Evolutionary conservation across 1,140 invertebrate species (phyloP), one percentile per base, ranked within the genome.

Genomic region (Drosophila rufa): DNA sequence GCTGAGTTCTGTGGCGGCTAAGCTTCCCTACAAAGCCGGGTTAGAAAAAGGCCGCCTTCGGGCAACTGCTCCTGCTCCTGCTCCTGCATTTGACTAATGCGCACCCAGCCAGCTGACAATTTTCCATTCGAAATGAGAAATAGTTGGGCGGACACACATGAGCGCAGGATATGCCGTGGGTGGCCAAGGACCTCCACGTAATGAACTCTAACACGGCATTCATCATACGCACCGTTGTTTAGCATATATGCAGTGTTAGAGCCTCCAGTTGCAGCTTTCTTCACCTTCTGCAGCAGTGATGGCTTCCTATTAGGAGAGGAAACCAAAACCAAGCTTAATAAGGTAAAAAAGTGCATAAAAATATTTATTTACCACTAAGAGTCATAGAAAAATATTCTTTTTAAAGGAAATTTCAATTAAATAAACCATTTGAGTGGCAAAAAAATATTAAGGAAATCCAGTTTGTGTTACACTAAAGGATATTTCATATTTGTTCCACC

Each of bases 91-190:
- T 89, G 84, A 90, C 84, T 80, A 87, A 89, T 87, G 68, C 68
- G 80, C 76, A 61, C 73, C 65, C 61, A 48, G 60, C 65, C 71
- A 64, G 60, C 76, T 84, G 84, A 89, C 84, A 89, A 84, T 68
- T 82, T 82, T 78, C 74, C 59, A 51, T 57, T 81, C 57, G 36
- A 84, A 90, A 79, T 89, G 84, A 80, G 84, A 89, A 87, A 84
- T 89, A 75, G 84, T 90, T 84, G 55, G n/a, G 53, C 27, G 38
- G 38, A 74, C 30, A 33, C 27, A 46, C 42, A 56, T 50, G 53
- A 30, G 33, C 14, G 43, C 14, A 15, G 25, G 14, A 38, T 36
- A 43, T 43, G 12, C 25, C 17, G 68, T 57, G 43, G 65, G 65
- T 22, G 67, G 56, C 19, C 25, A 14, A n/a, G 36, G 1, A 65